These are phyloP conservation scores for Volucella inanis DNA, from an alignment of 2,888 invertebrate species.

Conservation along the genomic window DNA sequence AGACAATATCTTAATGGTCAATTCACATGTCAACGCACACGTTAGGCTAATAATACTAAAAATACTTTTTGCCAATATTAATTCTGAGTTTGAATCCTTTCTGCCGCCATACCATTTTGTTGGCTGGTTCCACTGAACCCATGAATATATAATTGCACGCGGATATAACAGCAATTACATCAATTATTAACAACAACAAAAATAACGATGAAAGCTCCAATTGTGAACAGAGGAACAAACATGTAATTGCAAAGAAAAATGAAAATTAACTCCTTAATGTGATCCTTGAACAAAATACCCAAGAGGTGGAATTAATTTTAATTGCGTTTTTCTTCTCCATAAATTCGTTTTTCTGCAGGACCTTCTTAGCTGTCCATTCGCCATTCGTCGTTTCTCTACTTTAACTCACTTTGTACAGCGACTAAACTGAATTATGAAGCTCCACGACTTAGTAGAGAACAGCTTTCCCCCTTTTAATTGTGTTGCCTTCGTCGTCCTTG, in stretches of 20 bases:
- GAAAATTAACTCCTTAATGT: constrained; percentile 61
- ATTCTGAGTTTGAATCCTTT: constrained; percentile 1
- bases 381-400: neutral
- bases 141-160: constrained; percentile 56
- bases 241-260: constrained; percentile 59
- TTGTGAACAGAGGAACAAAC: constrained; percentile 49
- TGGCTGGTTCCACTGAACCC: neutral
- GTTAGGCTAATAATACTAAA: neutral
- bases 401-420: constrained; percentile 18
- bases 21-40: constrained; percentile 57
- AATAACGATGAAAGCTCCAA: constrained; percentile 26
- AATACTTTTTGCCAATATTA: neutral
- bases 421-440: constrained; percentile 47
- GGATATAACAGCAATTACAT: constrained; percentile 40
- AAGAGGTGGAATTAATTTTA: constrained; percentile 63
- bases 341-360: constrained; percentile 39
- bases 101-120: constrained; percentile 3
- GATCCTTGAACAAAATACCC: constrained; percentile 56
- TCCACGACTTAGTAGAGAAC: neutral
- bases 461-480: constrained; percentile 2
- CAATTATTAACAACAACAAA: constrained; percentile 40
- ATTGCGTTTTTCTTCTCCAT: constrained; percentile 59
- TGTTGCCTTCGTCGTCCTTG: constrained; percentile 7
- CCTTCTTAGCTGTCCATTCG: neutral
- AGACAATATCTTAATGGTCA: constrained; percentile 54